Evolutionary conservation across 2,888 invertebrate genomes (phyloP), one percentile per base, ranked within the genome.

Genomic region (Dryadula phaetusa): DNA sequence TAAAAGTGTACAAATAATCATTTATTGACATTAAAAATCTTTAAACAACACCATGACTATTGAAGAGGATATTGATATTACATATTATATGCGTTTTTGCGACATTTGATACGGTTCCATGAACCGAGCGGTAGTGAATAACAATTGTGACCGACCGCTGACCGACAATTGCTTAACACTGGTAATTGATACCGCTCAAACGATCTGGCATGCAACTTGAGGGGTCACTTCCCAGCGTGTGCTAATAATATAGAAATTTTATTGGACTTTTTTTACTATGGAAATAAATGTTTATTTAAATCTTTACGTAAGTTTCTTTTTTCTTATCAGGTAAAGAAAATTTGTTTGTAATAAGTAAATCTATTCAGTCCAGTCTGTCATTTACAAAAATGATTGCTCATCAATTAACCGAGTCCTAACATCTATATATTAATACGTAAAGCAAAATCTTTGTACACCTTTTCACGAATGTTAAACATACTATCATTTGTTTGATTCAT

Each of bases 111-210:
- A 79, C 77, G 76, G 72, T 67, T 64, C 79, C 82, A 84, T 80
- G 84, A 82, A 79, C 65, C 73, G 62, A 53, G 53, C 53, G 68
- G 80, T 20, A 32, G 52, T 58, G 80, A 84, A 80, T 79, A 82
- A 76, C 86, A 86, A 87, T 87, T 82, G 82, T 70, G 62, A 63
- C 56, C 34, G 62, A 63, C 56, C 34, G 54, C 72, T 69, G 74
- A 71, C 75, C 75, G 77, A 60, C 86, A 85, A 86, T 86, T 84
- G 85, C 77, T 75, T 74, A 73, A 83, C 82, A 79, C 77, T 80
- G 75, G 78, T 81, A 82, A 86, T 84, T 85, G 84, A 81, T 77
- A 73, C 72, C 61, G 77, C 66, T 66, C 76, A 72, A 64, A 49
- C 60, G 56, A 58, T 47, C 46, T 34, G 56, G 16, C 64, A 28